Conservation (phyloP, 2,797 vertebrate species). For the Halcyon chelicuti region DNA sequence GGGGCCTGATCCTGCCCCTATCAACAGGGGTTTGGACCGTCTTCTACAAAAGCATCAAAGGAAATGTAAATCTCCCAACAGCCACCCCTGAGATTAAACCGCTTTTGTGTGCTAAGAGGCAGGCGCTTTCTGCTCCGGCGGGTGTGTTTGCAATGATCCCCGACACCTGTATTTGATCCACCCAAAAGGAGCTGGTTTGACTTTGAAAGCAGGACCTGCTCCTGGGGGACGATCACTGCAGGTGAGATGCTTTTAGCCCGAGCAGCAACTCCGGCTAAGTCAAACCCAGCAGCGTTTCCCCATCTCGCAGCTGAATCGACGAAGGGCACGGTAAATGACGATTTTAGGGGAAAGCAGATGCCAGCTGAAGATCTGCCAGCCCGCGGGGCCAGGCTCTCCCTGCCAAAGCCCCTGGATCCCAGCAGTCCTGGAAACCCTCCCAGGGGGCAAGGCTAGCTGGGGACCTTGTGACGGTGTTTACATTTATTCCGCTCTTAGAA, state of each 20-base stretch:
- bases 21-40: neutral
- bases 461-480: rapidly evolving
- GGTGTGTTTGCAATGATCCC: neutral
- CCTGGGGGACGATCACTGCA: rapidly evolving
- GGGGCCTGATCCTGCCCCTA: neutral
- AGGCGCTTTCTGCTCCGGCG: neutral
- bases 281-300: neutral
- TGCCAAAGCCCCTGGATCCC: neutral
- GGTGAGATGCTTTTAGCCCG: neutral
- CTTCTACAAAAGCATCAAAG: neutral
- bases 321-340: neutral
- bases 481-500: neutral
- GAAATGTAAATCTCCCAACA: neutral
- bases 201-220: neutral
- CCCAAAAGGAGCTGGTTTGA: neutral
- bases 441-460: too few relatives aligned
- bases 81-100: neutral
- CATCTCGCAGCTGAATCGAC: rapidly evolving
- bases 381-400: neutral
- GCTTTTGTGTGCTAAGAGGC: neutral
- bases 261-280: neutral
- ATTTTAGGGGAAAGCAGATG: neutral
- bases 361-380: neutral
- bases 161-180: neutral
- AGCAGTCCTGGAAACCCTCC: neutral